Percentiles rank a stretch among this genome's conserved stretches.
Evolutionary conservation across 2,113 vertebrate genomes (phyloP).

Genomic region (Erythrolamprus reginae): DNA sequence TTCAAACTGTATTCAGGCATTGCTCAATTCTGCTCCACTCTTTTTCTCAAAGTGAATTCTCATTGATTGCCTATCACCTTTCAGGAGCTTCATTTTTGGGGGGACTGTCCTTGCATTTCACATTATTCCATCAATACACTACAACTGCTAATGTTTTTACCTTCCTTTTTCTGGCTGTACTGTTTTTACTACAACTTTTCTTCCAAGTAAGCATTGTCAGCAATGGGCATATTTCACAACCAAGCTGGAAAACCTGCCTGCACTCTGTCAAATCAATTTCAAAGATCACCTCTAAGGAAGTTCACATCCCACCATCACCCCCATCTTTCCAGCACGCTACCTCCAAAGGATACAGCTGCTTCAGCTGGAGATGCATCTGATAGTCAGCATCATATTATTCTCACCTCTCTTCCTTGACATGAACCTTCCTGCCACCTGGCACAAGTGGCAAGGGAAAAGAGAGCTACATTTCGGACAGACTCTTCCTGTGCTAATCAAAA

Average conservation of each 20-base stretch:
- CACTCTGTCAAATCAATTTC: background rate
- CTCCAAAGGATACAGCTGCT: background rate
- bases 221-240: background rate
- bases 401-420: background rate
- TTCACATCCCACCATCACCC: background rate
- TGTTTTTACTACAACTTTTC: background rate
- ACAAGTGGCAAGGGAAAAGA: background rate
- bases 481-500: slow-evolving; percentile 15
- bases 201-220: background rate
- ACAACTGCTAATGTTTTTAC: background rate
- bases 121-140: background rate
- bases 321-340: background rate
- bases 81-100: background rate
- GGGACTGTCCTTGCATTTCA: background rate
- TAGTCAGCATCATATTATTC: background rate
- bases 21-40: background rate
- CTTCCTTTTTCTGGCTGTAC: background rate
- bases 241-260: background rate
- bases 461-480: background rate
- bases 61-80: background rate
- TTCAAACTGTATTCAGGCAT: background rate
- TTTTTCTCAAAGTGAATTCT: background rate
- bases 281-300: background rate
- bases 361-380: background rate
- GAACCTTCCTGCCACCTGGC: slow-evolving; percentile 3